phyloP scores from a whole-genome alignment of 2,113 vertebrate species.

The Irena cyanogastra region DNA sequence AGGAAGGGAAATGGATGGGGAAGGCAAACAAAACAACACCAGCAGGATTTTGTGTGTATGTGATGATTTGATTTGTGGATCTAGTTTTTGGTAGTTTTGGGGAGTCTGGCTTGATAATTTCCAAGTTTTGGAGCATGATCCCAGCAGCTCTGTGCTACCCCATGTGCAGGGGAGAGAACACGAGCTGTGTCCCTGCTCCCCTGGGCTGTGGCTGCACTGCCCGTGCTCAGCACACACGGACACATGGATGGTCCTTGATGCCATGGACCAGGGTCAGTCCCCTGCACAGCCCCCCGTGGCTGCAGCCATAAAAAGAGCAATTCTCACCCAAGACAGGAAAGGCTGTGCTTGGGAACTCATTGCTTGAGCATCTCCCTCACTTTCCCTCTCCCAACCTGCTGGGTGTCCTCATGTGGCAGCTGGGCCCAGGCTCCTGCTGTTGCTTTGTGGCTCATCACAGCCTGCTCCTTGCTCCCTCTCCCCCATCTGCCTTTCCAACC shows the following conservation, averaged over 20 bases:
- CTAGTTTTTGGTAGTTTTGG: not conserved
- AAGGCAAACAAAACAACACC: not conserved
- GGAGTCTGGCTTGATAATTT: not conserved
- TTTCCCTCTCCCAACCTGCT: accelerated
- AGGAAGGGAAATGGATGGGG: not conserved
- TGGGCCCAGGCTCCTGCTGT: not conserved
- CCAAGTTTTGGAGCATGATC: not conserved
- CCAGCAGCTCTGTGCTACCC: not conserved
- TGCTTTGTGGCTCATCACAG: not conserved
- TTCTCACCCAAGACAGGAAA: not conserved
- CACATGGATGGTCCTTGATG: not conserved
- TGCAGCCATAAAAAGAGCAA: not conserved
- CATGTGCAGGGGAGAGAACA: accelerated
- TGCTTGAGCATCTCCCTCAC: not conserved
- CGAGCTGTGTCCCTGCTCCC: not conserved
- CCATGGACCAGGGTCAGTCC: not conserved
- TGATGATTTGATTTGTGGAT: not conserved
- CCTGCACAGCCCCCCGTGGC: not conserved
- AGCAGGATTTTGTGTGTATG: accelerated
- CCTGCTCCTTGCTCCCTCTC: not conserved
- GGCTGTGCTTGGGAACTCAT: not conserved
- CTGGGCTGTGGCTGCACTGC: not conserved
- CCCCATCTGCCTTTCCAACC: not conserved
- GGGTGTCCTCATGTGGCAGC: accelerated
- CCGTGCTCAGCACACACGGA: accelerated